These are phyloP conservation scores for Theristus sp. DNA, from an alignment of 2,888 invertebrate species.

Conservation along the genomic window DNA sequence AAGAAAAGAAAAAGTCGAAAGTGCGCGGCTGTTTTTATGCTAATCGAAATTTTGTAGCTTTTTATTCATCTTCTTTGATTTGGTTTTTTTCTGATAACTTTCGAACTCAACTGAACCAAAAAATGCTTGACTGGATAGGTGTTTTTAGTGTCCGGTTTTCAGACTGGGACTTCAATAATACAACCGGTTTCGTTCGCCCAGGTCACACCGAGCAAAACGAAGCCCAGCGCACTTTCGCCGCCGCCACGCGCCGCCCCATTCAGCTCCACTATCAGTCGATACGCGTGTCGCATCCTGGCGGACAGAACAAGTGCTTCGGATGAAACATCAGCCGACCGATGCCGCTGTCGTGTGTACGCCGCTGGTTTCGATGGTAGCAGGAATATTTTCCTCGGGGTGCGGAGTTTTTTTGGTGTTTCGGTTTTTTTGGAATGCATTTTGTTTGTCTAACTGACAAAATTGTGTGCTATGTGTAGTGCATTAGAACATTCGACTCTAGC, in stretches of 20 bases:
- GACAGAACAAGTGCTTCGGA: conserved; percentile 71
- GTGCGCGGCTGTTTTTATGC: neutral
- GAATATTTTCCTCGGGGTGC: conserved; percentile 92
- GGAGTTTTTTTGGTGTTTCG: neutral
- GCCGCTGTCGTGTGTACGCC: conserved; percentile 94
- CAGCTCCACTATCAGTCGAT: conserved; percentile 33
- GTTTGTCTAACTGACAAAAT: no score
- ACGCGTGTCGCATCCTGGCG: conserved; percentile 89
- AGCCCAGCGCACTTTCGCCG: no score
- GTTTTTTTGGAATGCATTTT: neutral
- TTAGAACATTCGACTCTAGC: no score
- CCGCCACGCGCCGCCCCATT: no score
- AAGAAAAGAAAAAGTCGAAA: neutral
- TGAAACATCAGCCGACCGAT: no score
- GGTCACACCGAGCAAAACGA: no score
- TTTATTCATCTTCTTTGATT: neutral
- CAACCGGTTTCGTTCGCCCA: no score
- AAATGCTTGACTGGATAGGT: no score
- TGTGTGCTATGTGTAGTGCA: no score
- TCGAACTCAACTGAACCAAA: no score
- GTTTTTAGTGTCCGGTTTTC: no score
- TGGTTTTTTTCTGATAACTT: neutral
- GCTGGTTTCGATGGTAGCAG: conserved; percentile 94
- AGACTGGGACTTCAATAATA: no score
- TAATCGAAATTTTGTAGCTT: neutral